Conservation (phyloP, 2,797 vertebrate species). For the Garrulus glandarius region DNA sequence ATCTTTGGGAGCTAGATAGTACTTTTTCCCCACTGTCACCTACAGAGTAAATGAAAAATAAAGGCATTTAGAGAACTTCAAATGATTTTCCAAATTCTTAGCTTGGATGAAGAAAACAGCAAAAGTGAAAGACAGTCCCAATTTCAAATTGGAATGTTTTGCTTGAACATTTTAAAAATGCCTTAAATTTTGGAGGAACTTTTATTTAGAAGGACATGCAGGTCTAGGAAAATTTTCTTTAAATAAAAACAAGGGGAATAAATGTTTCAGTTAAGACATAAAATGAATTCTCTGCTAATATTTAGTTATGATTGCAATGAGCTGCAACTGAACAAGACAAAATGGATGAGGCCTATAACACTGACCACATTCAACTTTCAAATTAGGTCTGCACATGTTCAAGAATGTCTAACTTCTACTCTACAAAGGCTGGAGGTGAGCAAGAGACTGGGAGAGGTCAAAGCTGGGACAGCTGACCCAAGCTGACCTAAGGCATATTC, state of each 20-base stretch:
- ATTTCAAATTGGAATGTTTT: background rate
- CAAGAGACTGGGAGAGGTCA: background rate
- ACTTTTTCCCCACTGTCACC: background rate
- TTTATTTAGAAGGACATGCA: background rate
- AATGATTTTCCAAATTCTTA: background rate
- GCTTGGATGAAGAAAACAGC: background rate
- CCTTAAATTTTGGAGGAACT: background rate
- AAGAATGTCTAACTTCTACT: background rate
- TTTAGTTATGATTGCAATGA: background rate
- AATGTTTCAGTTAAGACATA: background rate
- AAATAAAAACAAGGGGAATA: background rate
- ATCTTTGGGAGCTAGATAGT: background rate
- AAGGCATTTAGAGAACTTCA: background rate
- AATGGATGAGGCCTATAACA: background rate
- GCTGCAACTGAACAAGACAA: background rate
- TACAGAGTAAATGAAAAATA: background rate
- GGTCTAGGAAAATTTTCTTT: background rate
- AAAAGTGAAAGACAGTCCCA: accelerated
- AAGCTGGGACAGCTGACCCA: background rate
- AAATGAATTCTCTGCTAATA: background rate
- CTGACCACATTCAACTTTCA: background rate
- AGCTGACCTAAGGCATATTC: background rate
- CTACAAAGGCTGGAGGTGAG: accelerated
- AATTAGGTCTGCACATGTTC: background rate
- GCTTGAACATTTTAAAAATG: background rate